Base-by-base conservation (phyloP, 1,140 invertebrate genomes). In the Drosophila kohkoa region DNA sequence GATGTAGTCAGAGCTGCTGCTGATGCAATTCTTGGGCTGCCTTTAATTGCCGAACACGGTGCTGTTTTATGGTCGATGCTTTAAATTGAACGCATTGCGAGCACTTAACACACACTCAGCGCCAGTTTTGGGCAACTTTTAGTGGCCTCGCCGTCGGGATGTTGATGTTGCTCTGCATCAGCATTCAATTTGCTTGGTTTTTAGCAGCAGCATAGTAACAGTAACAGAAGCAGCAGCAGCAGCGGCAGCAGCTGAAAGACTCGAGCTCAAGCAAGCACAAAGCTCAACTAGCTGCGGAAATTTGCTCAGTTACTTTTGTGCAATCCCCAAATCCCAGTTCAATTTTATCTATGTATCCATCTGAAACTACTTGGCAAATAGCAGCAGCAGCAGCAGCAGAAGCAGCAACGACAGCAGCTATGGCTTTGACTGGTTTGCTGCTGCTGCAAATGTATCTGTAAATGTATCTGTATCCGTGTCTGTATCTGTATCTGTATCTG, bases 321-420 rank as follows among this genome's bases (percentile, higher is more conserved):
- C 77, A 88, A 89, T 88, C 83, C 83, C 83, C 77, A 88, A 89
- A 83, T 88, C 83, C 83, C 83, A 88, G 83, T 88, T 88, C 83
- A 88, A 88, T 88, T 88, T 88, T 88, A 88, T 88, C 85, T 89
- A 88, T 89, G 85, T 88, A 88, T 88, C 77, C 83, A 88, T 88
- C 80, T 83, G 80, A 83, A 83, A 88, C 79, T 86, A 77, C 79
- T 86, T 67, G 83, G 79, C 71, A 87, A 87, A 87, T 87, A 87
- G 72, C 68, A 55, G 35, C 68, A 55, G 72, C 68, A 55, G 35
- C 68, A 55, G 48, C 46, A 30, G 2, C 25, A 43, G 46, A 28
- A 15, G 58, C 8, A 45, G 43, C 32, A 28, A 49, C 11, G 30
- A 7, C 48, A 45, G 48, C n/a, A 52, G 45, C 32, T 59, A 11